Conservation (phyloP, 2,888 invertebrate species). For the Erynnis tages region DNA sequence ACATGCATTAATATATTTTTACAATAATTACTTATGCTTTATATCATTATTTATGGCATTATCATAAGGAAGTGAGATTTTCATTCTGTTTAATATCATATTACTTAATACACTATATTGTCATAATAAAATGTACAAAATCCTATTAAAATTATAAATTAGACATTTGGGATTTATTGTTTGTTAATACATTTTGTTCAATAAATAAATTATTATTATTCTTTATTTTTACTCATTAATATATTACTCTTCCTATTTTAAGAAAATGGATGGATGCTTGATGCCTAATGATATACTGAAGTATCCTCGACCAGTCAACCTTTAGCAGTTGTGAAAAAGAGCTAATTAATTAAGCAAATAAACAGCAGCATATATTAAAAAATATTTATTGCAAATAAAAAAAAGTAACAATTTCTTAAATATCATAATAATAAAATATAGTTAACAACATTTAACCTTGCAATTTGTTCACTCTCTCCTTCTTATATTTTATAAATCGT, state of each 20-base stretch:
- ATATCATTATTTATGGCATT: too few species aligned
- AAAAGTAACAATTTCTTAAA: not conserved
- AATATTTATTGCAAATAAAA: slow-evolving; percentile 6
- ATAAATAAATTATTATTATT: slow-evolving; percentile 20
- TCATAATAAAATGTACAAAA: slow-evolving; percentile 42
- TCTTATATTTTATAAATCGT: slow-evolving; percentile 87
- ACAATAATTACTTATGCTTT: not conserved
- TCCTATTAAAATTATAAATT: slow-evolving; percentile 45
- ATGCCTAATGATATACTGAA: too few species aligned
- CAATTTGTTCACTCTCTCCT: slow-evolving; percentile 59
- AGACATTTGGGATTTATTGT: slow-evolving; percentile 30
- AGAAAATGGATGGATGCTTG: too few species aligned
- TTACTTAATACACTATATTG: not conserved
- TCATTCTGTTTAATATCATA: too few species aligned
- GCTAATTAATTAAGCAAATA: not conserved
- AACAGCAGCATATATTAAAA: not conserved
- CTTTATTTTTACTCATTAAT: too few species aligned
- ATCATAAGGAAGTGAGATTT: too few species aligned
- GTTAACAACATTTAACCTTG: slow-evolving; percentile 30
- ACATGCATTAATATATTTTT: not conserved
- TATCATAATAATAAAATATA: not conserved
- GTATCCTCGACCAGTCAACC: too few species aligned
- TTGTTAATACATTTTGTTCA: slow-evolving; percentile 31
- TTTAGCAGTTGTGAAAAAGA: too few species aligned
- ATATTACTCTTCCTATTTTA: too few species aligned